Conservation (phyloP, 2,797 vertebrate genomes). For the Dendrocincla tyrannina region DNA sequence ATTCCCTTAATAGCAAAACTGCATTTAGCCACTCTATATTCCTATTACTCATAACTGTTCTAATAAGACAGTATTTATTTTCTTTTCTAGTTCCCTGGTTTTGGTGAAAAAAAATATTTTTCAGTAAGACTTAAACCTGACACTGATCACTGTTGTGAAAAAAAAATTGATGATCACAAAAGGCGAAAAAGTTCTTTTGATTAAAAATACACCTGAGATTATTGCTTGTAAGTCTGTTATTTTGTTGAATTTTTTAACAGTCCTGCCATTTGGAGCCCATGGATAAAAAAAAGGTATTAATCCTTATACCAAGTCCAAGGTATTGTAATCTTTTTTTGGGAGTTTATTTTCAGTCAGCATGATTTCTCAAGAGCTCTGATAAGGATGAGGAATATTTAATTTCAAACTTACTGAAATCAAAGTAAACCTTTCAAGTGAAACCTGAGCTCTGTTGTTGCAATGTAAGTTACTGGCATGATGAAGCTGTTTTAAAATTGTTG, state of each 20-base stretch:
- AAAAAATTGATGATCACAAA: background rate
- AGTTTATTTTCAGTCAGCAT: background rate
- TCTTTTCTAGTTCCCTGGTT: background rate
- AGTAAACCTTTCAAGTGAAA: background rate
- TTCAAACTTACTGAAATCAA: background rate
- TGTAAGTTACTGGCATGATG: background rate
- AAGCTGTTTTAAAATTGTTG: background rate
- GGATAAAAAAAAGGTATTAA: background rate
- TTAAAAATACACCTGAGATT: background rate
- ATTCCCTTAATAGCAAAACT: conserved; percentile 33
- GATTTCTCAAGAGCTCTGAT: background rate
- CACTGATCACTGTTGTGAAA: background rate
- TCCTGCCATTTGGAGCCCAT: background rate
- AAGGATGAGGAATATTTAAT: background rate
- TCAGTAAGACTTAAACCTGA: background rate
- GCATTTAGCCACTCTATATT: background rate
- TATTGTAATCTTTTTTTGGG: background rate
- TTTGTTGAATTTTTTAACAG: background rate
- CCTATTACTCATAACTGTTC: conserved; percentile 5
- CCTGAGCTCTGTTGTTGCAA: background rate
- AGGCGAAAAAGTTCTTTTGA: background rate
- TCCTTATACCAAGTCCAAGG: background rate
- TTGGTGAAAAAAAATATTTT: background rate
- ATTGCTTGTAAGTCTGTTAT: background rate
- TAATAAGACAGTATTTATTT: background rate